Conservation (phyloP, 1,140 invertebrate species). For the Dreissena polymorpha region DNA sequence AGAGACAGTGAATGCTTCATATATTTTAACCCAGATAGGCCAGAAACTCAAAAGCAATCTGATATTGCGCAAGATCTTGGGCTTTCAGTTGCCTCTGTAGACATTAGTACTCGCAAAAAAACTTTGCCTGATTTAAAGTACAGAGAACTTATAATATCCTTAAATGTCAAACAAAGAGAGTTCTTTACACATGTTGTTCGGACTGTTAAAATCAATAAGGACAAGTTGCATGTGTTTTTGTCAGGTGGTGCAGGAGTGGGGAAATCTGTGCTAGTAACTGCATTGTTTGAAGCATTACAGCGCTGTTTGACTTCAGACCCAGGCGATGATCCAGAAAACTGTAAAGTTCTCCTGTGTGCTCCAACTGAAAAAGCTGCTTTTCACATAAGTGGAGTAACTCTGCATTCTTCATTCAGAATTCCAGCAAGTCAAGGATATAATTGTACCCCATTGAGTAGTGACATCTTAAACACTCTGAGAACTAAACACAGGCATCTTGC, state of each 20-base stretch:
- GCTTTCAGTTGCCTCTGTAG: no score
- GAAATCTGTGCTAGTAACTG: conserved; percentile 13
- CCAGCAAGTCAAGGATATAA: conserved; percentile 16
- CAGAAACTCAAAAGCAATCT: not conserved
- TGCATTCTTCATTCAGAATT: conserved; percentile 30
- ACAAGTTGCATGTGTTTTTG: not conserved
- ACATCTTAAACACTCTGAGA: conserved; percentile 31
- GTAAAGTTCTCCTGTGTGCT: conserved; percentile 28
- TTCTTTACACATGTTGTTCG: not conserved
- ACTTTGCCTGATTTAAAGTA: not conserved
- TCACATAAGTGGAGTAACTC: not conserved
- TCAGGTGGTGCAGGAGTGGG: conserved; percentile 19
- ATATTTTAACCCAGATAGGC: conserved; percentile 15
- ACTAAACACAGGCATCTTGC: conserved; percentile 39
- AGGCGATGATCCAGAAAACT: conserved; percentile 37
- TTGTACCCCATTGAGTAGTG: not conserved
- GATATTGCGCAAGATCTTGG: not conserved
- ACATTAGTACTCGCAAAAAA: not conserved
- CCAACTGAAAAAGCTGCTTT: conserved; percentile 17
- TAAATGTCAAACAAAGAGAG: conserved; percentile 16
- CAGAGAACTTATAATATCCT: not conserved
- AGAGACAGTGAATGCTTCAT: not conserved
- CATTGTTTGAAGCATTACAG: not conserved
- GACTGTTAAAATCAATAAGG: conserved; percentile 4
- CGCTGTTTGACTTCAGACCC: conserved; percentile 7